phyloP scores from a whole-genome alignment of 2,888 invertebrate genomes.

The Endotricha flammealis region DNA sequence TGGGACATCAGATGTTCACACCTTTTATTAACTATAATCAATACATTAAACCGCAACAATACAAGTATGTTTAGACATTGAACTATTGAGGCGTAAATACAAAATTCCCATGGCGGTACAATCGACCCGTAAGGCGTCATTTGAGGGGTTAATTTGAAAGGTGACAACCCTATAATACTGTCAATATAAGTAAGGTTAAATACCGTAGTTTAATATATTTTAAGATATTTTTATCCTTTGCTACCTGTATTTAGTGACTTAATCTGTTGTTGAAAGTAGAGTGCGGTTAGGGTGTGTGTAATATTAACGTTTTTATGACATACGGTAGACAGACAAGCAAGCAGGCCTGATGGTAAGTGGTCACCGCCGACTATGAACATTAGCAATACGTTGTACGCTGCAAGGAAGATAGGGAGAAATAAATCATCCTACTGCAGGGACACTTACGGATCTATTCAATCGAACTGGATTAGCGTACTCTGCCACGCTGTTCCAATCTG shows the following conservation, averaged over 20 bases:
- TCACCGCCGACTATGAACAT: too few species aligned
- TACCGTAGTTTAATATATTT: conserved; percentile 16
- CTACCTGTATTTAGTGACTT: conserved; percentile 34
- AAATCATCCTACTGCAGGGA: too few species aligned
- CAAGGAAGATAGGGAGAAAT: too few species aligned
- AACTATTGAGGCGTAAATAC: conserved; percentile 58
- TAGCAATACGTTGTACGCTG: too few species aligned
- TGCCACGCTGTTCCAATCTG: too few species aligned
- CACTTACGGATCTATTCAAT: too few species aligned
- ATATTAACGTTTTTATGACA: conserved; percentile 1
- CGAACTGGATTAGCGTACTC: too few species aligned
- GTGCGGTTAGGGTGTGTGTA: too few species aligned
- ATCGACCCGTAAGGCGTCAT: conserved; percentile 27
- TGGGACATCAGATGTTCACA: conserved; percentile 1
- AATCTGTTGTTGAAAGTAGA: conserved; percentile 15
- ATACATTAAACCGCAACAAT: conserved; percentile 45
- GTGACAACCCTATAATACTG: conserved; percentile 42
- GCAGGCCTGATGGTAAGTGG: too few species aligned
- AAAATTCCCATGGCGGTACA: conserved; percentile 57
- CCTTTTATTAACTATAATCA: conserved; percentile 23
- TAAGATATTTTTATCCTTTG: conserved; percentile 35
- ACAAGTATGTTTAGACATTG: conserved; percentile 53
- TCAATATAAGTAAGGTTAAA: conserved; percentile 44
- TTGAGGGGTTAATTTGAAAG: conserved; percentile 50
- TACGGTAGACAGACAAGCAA: too few species aligned